A percentile compares a stretch with the other conserved stretches of the same genome.
These are phyloP conservation scores for Paramisgurnus dabryanus DNA, from an alignment of 2,113 vertebrate species.

Conservation along the genomic window DNA sequence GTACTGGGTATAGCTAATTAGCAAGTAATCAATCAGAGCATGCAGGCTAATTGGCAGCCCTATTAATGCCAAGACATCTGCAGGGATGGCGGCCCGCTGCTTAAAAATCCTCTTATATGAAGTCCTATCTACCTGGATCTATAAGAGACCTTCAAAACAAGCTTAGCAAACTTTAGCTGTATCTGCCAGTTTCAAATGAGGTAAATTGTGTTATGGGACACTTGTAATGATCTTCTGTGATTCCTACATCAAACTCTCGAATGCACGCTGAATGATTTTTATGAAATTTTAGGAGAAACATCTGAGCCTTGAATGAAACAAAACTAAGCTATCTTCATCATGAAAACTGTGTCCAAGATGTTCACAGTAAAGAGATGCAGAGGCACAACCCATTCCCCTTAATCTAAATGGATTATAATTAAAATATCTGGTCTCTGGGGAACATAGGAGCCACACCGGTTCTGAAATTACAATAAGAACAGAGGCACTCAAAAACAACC, in stretches of 20 bases:
- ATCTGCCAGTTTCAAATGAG: not conserved
- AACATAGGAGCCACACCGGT: constrained; percentile 28
- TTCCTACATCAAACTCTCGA: constrained; percentile 11
- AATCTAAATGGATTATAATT: constrained; percentile 39
- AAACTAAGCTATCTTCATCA: not conserved
- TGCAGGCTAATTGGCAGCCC: constrained; percentile 52
- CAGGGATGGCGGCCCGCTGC: constrained; percentile 36
- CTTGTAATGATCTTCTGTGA: not conserved
- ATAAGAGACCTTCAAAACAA: constrained; percentile 16
- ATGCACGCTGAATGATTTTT: no score
- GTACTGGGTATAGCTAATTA: constrained; percentile 56
- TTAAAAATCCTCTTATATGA: constrained; percentile 42
- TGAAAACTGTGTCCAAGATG: not conserved
- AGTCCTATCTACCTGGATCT: constrained; percentile 34
- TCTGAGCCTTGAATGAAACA: not conserved
- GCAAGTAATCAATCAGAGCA: constrained; percentile 54
- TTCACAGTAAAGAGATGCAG: constrained; percentile 25
- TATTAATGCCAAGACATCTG: constrained; percentile 53
- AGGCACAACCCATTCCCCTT: constrained; percentile 25
- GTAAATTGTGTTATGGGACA: not conserved
- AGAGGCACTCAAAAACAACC: constrained; percentile 47
- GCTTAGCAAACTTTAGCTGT: not conserved
- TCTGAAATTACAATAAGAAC: constrained; percentile 49
- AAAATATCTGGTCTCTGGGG: constrained; percentile 23
- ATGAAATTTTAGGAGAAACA: not conserved